Base-by-base conservation (phyloP, 2,113 vertebrate genomes). In the Corythornis madagascariensis region DNA sequence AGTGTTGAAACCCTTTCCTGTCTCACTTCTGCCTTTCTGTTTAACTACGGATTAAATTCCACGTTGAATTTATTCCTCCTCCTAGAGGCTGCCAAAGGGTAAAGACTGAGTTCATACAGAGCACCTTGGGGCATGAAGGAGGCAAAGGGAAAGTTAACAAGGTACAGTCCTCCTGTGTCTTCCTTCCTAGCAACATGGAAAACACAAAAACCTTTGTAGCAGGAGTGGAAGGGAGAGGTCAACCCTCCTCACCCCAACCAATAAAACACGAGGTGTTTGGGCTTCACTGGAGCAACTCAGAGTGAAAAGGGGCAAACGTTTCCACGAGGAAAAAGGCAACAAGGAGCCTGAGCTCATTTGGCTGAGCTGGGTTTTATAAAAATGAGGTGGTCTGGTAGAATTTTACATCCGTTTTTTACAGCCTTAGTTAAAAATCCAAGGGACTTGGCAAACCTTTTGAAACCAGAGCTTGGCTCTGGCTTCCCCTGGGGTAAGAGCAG, bases 131-230 rank as follows among this genome's bases (percentile, higher is more conserved):
- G 84, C 1, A 0, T 61, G 87, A 78, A 83, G 87, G 81, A 69
- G 77, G 67, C 50, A 33, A 31, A 73, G 56, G 45, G 15, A 89
- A 94, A 94, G 33, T 71, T 83, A 83, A 42, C 29, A 87, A 52
- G 13, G 59, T 14, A 10, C 16, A 26, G 53, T 79, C 57, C 53
- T 75, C 83, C 72, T 64, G 42, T 64, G 45, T 40, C 66, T 90
- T 91, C 57, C 81, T 57, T 93, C 94, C 91, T 71, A 65, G 93
- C 93, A 92, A 95, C 84, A 18, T 4, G 15, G 19, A 43, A 61
- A 93, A 91, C 77, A 94, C 86, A 91, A 92, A 93, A 72, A 24
- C 81, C 45, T 92, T 82, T 82, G 66, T 72, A 60, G n/a, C 25
- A 42, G 57, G 57, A 69, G 74, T 4, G 63, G 74, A 82, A 74